phyloP scores from a whole-genome alignment of 2,888 invertebrate species.

The Drosophila subsilvestris region DNA sequence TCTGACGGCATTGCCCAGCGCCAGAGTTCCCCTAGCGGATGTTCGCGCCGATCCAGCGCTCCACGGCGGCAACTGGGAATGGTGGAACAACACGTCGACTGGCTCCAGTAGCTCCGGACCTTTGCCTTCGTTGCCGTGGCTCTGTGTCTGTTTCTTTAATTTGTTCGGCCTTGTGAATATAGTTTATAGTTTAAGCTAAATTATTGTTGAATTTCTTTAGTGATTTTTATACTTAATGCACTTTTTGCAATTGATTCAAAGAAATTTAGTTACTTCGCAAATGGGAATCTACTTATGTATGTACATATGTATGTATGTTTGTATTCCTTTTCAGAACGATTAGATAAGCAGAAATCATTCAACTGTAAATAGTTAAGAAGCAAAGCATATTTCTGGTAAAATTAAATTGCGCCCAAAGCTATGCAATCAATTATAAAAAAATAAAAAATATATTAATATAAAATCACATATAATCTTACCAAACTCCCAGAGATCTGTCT shows the following conservation, averaged over 20 bases:
- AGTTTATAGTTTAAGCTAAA: background rate
- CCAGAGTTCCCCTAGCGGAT: constrained; percentile 84
- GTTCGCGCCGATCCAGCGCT: constrained; percentile 85
- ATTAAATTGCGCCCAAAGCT: background rate
- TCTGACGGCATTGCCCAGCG: constrained; percentile 83
- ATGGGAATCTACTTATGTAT: too few relatives aligned
- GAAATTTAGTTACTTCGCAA: background rate
- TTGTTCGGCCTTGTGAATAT: background rate
- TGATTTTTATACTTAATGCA: background rate
- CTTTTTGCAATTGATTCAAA: background rate
- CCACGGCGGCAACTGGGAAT: constrained; percentile 86
- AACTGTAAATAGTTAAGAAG: background rate
- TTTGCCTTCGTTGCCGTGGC: background rate
- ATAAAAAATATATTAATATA: background rate
- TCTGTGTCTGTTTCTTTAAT: background rate
- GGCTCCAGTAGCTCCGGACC: constrained; percentile 9
- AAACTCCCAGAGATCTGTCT: too few relatives aligned
- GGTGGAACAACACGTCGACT: constrained; percentile 84
- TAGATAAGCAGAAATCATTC: background rate
- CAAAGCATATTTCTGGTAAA: background rate
- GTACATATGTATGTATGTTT: too few relatives aligned
- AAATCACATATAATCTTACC: background rate
- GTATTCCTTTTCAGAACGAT: too few relatives aligned
- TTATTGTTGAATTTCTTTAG: background rate
- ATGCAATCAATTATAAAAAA: background rate